Base-by-base conservation (phyloP, 2,888 invertebrate genomes). In the Volucella inanis region DNA sequence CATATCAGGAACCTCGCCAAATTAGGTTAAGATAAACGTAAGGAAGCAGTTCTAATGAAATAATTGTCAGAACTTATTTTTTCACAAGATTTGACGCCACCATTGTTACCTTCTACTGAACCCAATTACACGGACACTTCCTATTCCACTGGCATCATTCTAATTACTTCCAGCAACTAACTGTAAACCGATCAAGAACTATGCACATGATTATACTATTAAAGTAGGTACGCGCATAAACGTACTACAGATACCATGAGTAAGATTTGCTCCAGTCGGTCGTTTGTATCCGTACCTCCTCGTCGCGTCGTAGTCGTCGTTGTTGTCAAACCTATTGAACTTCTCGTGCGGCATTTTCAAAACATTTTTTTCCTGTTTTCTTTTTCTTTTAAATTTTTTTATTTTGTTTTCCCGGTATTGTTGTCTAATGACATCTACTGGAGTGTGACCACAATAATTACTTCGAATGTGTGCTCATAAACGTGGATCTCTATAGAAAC, bases 371-470 rank as follows among this genome's bases (percentile, higher is more conserved):
- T 31, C 6, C 6, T 31, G 31, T 31, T 31, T 31, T 6, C 6
- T 15, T 61, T 54, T 61, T 59, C 59, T 31, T 43, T 61, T 38
- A n/a, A n/a, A n/a, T 38, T n/a, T 41, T 18, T 45, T 65, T 65
- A 45, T 68, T 71, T 43, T 50, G 18, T 71, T 47, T 77, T 76
- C 71, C 54, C 57, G 47, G 76, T 81, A 77, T 65, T 65, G 59
- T 47, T 70, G 77, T 77, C 41, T 77, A 77, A 65, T 71, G 57
- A 71, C 64, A 65, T 65, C 59, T 22, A 77, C 59, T 77, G 15
- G 57, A 76, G 76, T 71, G 52, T 65, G 70, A 71, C 81, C 64
- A 76, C 70, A 54, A 47, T 64, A 81, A 76, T 59, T 41, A 55
- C 47, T 15, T 15, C 4, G 62, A 62, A 62, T 49, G 47, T 55